A percentile compares a stretch with the other conserved stretches of the same genome.
Conservation (phyloP, 2,888 invertebrate genomes). For the Heteropelma amictum region DNA sequence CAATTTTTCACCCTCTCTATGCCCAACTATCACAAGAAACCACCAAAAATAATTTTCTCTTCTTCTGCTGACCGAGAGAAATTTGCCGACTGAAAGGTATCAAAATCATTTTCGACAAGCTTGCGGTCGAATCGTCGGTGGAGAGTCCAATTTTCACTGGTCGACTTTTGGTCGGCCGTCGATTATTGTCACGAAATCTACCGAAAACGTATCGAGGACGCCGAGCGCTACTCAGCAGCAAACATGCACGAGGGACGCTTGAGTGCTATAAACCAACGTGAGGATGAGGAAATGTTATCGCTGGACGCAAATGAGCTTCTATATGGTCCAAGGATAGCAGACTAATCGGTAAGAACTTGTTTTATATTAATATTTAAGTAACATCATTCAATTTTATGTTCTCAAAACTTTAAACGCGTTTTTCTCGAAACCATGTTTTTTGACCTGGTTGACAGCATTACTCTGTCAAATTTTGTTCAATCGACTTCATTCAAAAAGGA, state of each 20-base stretch:
- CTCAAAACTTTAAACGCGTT: conserved; percentile 41
- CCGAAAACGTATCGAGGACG: no score
- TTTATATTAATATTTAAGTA: conserved; percentile 22
- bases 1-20: no score
- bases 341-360: conserved; percentile 17
- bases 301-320: conserved; percentile 16
- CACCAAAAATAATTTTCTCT: no score
- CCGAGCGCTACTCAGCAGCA: background rate
- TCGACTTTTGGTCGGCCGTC: no score
- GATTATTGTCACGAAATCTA: no score
- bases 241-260: conserved; percentile 1
- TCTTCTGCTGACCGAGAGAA: no score
- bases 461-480: conserved; percentile 19
- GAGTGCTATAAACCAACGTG: background rate
- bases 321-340: background rate
- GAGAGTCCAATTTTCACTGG: no score
- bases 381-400: conserved; percentile 18
- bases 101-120: conserved; percentile 46
- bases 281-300: conserved; percentile 10
- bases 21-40: no score
- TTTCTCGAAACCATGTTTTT: conserved; percentile 45
- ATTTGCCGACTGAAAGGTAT: no score
- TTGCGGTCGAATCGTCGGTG: no score
- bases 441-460: conserved; percentile 42
- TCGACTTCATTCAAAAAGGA: conserved; percentile 2